phyloP scores from a whole-genome alignment of 2,888 invertebrate species.

The Atrina japonica region DNA sequence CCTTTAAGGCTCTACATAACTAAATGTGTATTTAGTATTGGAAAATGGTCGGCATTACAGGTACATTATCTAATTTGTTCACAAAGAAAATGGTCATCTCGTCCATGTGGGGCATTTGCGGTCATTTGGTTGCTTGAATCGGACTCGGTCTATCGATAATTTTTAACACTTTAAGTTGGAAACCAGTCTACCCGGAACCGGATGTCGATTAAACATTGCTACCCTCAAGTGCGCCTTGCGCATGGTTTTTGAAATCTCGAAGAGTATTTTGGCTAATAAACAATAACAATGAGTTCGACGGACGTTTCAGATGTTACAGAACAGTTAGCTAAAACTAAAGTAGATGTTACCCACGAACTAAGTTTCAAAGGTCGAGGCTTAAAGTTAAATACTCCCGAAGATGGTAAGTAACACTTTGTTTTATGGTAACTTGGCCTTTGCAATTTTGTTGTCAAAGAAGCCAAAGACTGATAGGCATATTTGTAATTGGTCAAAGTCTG shows the following conservation, averaged over 20 bases:
- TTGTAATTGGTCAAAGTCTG: neutral
- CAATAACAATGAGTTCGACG: slow-evolving; percentile 52
- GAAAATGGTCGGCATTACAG: too few relatives aligned
- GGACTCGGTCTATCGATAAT: too few relatives aligned
- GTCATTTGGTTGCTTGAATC: too few relatives aligned
- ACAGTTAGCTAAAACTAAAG: slow-evolving; percentile 72
- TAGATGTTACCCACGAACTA: slow-evolving; percentile 82
- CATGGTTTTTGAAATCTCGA: slow-evolving; percentile 25
- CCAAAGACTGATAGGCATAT: neutral
- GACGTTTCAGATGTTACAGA: slow-evolving; percentile 67
- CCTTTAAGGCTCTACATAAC: too few relatives aligned
- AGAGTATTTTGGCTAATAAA: slow-evolving; percentile 2
- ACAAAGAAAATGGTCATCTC: too few relatives aligned
- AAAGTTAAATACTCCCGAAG: slow-evolving; percentile 88
- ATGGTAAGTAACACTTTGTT: slow-evolving; percentile 85
- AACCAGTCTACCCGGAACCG: too few relatives aligned
- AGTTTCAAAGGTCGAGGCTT: slow-evolving; percentile 90
- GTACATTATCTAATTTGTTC: too few relatives aligned
- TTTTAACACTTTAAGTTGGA: too few relatives aligned
- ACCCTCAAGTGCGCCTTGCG: too few relatives aligned
- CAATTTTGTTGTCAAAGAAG: neutral
- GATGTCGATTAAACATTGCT: too few relatives aligned
- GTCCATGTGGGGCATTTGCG: too few relatives aligned
- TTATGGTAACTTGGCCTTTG: neutral
- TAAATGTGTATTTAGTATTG: too few relatives aligned